These are phyloP conservation scores for Eucera pruinosa DNA, from an alignment of 2,888 invertebrate species.

Conservation along the genomic window DNA sequence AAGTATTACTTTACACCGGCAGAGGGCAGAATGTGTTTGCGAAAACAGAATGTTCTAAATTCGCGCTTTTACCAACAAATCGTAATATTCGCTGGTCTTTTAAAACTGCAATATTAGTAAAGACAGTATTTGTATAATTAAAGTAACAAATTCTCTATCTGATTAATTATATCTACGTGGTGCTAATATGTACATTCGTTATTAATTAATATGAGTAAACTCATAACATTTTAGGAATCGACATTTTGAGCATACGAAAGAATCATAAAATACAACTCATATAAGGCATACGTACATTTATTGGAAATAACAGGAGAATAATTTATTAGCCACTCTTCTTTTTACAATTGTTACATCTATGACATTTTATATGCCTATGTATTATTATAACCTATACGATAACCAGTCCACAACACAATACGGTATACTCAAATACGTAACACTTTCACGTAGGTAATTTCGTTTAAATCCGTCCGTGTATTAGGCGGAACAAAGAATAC, in stretches of 20 bases:
- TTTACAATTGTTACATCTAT: constrained; percentile 60
- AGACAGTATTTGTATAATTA: constrained; percentile 17
- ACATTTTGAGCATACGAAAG: constrained; percentile 31
- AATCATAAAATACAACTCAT: constrained; percentile 54
- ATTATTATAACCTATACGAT: constrained; percentile 62
- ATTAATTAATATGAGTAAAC: constrained; percentile 18
- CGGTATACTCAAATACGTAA: constrained; percentile 16
- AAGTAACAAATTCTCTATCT: constrained; percentile 19
- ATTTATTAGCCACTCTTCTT: constrained; percentile 61
- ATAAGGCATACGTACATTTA: constrained; percentile 60
- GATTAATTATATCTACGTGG: constrained; percentile 19
- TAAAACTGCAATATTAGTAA: constrained; percentile 35
- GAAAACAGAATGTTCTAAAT: constrained; percentile 38
- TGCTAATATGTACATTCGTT: constrained; percentile 14
- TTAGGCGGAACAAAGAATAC: constrained; percentile 40
- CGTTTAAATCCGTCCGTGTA: constrained; percentile 39
- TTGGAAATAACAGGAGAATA: constrained; percentile 56
- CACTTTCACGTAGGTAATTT: constrained; percentile 42
- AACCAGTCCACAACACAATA: constrained; percentile 41
- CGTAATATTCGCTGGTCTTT: constrained; percentile 28
- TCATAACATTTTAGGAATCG: constrained; percentile 38
- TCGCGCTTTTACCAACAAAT: constrained; percentile 54
- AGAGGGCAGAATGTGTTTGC: constrained; percentile 44
- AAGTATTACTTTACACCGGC: constrained; percentile 10
- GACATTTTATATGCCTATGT: constrained; percentile 56